These are phyloP conservation scores for Oreotrochilus melanogaster DNA, from an alignment of 2,113 vertebrate genomes.

Conservation along the genomic window DNA sequence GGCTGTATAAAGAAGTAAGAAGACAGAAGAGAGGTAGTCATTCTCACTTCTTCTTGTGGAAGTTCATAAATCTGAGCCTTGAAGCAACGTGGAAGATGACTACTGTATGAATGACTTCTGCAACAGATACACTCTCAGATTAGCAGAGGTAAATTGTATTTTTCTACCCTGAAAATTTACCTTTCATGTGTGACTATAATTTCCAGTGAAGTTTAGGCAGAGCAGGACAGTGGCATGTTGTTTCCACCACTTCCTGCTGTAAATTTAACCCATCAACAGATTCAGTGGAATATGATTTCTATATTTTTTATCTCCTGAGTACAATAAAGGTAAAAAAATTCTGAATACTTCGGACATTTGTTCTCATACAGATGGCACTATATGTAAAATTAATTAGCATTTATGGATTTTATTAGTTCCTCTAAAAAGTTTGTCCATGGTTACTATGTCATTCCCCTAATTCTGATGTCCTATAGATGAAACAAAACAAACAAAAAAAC, in stretches of 20 bases:
- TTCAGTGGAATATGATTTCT: not conserved
- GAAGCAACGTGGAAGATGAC: not conserved
- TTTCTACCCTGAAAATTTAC: slow-evolving; percentile 14
- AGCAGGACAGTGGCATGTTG: not conserved
- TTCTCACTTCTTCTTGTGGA: not conserved
- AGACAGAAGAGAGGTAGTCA: not conserved
- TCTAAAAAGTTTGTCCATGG: not conserved
- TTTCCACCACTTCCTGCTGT: not conserved
- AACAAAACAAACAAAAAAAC: not conserved
- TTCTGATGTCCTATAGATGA: not conserved
- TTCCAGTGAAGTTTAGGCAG: not conserved
- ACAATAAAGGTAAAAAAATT: not conserved
- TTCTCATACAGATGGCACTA: not conserved
- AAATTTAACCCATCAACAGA: not conserved
- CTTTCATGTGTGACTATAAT: not conserved
- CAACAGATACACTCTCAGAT: not conserved
- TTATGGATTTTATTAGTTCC: not conserved
- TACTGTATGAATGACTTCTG: not conserved
- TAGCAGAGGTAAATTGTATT: not conserved
- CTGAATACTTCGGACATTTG: not conserved
- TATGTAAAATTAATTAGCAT: not conserved
- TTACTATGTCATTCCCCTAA: not conserved
- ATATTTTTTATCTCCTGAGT: not conserved
- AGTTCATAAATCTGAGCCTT: not conserved
- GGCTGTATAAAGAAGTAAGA: not conserved